A percentile compares a stretch with the other conserved stretches of the same genome.
These are phyloP conservation scores for Xerus rutilus DNA, from an alignment of 2,797 vertebrate genomes.

Conservation along the genomic window DNA sequence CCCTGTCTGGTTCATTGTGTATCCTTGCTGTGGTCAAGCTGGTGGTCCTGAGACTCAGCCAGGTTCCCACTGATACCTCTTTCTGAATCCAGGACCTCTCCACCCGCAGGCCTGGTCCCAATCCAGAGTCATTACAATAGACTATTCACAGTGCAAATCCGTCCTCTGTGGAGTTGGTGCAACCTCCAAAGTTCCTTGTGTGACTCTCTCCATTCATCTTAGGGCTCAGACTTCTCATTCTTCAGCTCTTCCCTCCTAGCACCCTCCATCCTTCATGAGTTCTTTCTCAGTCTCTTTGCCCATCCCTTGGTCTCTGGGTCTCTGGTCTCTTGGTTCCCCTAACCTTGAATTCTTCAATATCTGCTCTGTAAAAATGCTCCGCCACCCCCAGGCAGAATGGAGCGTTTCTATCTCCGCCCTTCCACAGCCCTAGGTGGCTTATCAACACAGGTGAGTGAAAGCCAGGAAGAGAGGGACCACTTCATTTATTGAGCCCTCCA, in stretches of 20 bases:
- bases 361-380: background rate
- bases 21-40: background rate
- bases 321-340: no score
- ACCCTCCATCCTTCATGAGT: background rate
- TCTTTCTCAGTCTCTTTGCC: background rate
- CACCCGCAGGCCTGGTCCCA: background rate
- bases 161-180: background rate
- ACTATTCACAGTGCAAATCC: background rate
- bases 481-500: background rate
- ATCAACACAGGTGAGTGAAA: background rate
- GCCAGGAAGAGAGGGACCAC: background rate
- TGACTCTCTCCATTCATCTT: background rate
- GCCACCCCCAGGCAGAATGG: background rate
- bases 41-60: background rate
- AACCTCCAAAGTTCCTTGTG: background rate
- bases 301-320: no score
- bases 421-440: background rate
- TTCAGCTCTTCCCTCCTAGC: background rate
- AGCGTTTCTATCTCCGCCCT: background rate
- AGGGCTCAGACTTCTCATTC: background rate
- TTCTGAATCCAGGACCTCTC: background rate
- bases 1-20: background rate
- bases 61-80: accelerated
- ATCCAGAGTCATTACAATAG: background rate
- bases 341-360: background rate